Base-by-base conservation (phyloP, 2,888 invertebrate species). In the Caenorhabditis sulstoni region DNA sequence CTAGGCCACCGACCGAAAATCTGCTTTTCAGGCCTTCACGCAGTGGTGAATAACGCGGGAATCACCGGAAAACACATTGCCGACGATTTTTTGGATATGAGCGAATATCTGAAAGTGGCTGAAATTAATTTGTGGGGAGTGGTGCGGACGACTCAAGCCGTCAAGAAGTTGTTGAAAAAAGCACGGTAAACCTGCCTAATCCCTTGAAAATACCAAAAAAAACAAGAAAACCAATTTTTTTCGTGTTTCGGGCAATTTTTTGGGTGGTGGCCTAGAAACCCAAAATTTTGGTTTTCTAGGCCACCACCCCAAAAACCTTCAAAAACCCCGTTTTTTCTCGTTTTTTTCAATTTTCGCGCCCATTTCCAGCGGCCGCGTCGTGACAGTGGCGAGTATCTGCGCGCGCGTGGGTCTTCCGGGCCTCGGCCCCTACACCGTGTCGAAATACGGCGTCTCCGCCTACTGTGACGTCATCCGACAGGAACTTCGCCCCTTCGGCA, bases 311-410 rank as follows among this genome's bases (percentile, higher is more conserved):
- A 57, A 22, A 57, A 57, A 16, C n/a, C 3, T 11, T 44, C 44
- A 44, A 44, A 44, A 29, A 29, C 29, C 44, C 11, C 14, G n/a
- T 3, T 22, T 22, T 22, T 9, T 22, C 49, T 22, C 11, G 44
- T 3, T 7, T n/a, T 23, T 23, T 39, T 41, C 57, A 22, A 57
- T 37, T 57, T 57, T 57, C 20, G 22, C 37, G 35, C n/a, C 16
- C 20, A 29, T 57, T 47, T 77, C 50, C 45, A 87, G 86, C 52
- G 92, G 92, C 3, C 87, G 92, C 49, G 87, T 92, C 18, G 84
- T 92, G 4, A 91, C 90, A 70, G 89, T 91, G 1, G 90, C 91
- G 2, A 90, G 90, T 75, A 90, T 90, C 20, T 89, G 90, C 79
- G 91, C 90, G 3, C 83, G 89, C n/a, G 65, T 91, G 12, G 87